Percentiles rank a stretch among this genome's conserved stretches.
These are phyloP conservation scores for Musca domestica DNA, from an alignment of 1,140 invertebrate species.

Conservation along the genomic window DNA sequence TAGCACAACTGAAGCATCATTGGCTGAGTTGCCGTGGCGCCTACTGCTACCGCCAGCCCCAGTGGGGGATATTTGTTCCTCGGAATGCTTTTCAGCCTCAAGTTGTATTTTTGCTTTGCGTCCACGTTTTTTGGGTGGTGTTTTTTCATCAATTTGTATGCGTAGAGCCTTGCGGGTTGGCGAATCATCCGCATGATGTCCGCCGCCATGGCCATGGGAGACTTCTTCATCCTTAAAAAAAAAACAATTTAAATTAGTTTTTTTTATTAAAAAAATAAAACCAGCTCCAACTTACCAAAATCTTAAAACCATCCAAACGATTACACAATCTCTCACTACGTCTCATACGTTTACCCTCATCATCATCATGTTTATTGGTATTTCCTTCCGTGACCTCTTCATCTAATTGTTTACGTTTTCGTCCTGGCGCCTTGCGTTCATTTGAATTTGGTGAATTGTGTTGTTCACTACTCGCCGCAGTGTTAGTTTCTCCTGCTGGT, in stretches of 20 bases:
- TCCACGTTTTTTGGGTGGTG: conserved; percentile 49
- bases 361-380: conserved; percentile 16
- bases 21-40: neutral
- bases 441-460: neutral
- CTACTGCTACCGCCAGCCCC: neutral
- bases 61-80: conserved; percentile 14
- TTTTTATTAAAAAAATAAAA: neutral
- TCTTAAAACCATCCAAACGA: conserved; percentile 32
- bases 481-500: neutral
- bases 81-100: neutral
- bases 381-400: neutral
- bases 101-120: conserved; percentile 42
- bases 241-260: no score
- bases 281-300: conserved; percentile 11
- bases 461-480: neutral
- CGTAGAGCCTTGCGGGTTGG: conserved; percentile 1
- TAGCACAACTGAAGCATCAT: conserved; percentile 27
- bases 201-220: neutral
- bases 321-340: conserved; percentile 47
- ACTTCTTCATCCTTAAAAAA: neutral
- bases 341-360: conserved; percentile 33
- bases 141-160: conserved; percentile 35
- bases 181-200: neutral
- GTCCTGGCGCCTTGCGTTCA: conserved; percentile 36
- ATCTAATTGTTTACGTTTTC: conserved; percentile 33